Evolutionary conservation across 2,888 invertebrate species (phyloP).

Genomic region (Paralinhomoeus sp.): DNA sequence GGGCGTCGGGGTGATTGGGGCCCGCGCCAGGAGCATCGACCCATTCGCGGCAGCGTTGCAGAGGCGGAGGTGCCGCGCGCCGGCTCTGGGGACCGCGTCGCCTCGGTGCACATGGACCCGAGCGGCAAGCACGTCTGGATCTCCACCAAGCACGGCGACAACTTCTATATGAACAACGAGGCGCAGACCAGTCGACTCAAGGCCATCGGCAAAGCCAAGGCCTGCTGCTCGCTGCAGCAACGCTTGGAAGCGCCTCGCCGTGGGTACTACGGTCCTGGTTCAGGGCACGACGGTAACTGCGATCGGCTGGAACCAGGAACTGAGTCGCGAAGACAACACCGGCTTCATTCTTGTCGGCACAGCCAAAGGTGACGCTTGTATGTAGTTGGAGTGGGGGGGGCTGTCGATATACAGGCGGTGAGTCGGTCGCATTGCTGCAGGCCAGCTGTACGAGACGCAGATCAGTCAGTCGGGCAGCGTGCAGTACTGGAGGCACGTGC

Average conservation of each 20-base stretch:
- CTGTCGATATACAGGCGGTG: no score
- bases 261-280: neutral
- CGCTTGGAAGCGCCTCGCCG: no score
- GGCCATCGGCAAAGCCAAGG: conserved; percentile 13
- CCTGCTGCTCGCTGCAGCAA: no score
- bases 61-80: conserved; percentile 11
- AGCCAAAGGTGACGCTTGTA: conserved; percentile 9
- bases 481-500: neutral
- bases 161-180: conserved; percentile 17
- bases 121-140: conserved; percentile 11
- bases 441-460: neutral
- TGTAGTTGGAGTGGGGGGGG: neutral
- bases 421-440: neutral
- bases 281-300: conserved; percentile 14
- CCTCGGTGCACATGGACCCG: conserved; percentile 14
- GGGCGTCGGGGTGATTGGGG: neutral
- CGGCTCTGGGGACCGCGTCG: conserved; percentile 9
- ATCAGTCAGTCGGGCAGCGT: neutral
- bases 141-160: conserved; percentile 14
- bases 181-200: conserved; percentile 7
- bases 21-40: neutral
- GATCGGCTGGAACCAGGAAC: conserved; percentile 19
- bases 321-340: conserved; percentile 11
- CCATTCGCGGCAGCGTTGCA: conserved; percentile 3
- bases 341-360: conserved; percentile 19